Conservation (phyloP, 2,797 vertebrate species). For the Erethizon dorsatum region DNA sequence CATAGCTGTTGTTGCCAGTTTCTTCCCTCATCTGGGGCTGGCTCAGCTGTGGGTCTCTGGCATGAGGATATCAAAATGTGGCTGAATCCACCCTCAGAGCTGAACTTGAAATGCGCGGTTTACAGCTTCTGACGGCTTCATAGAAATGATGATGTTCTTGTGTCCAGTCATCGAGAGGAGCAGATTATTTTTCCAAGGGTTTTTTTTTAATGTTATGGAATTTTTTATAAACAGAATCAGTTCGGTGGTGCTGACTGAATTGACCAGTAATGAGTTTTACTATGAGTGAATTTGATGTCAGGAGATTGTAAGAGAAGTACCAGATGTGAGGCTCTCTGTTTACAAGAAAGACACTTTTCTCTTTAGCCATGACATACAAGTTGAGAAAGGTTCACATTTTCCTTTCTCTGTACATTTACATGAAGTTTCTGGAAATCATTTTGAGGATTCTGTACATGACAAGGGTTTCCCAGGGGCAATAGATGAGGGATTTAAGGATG, state of each 20-base stretch:
- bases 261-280: neutral
- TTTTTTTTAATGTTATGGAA: constrained; percentile 37
- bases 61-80: constrained; percentile 51
- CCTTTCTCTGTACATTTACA: constrained; percentile 71
- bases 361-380: neutral
- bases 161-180: constrained; percentile 18
- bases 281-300: constrained; percentile 51
- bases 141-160: constrained; percentile 31
- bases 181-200: constrained; percentile 54
- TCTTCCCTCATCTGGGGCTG: constrained; percentile 34
- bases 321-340: constrained; percentile 70
- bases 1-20: constrained; percentile 56
- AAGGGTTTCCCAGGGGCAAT: constrained; percentile 70
- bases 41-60: constrained; percentile 58
- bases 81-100: constrained; percentile 51
- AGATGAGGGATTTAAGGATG: constrained; percentile 78
- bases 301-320: constrained; percentile 65
- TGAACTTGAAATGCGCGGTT: constrained; percentile 49
- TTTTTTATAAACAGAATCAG: constrained; percentile 52
- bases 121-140: constrained; percentile 44
- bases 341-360: constrained; percentile 72
- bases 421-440: constrained; percentile 84
- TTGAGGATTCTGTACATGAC: constrained; percentile 69
- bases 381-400: constrained; percentile 64
- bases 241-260: constrained; percentile 38